Evolutionary conservation across 2,113 vertebrate species (phyloP), one percentile per base, ranked within the genome.

Genomic region (Pholis gunnellus): DNA sequence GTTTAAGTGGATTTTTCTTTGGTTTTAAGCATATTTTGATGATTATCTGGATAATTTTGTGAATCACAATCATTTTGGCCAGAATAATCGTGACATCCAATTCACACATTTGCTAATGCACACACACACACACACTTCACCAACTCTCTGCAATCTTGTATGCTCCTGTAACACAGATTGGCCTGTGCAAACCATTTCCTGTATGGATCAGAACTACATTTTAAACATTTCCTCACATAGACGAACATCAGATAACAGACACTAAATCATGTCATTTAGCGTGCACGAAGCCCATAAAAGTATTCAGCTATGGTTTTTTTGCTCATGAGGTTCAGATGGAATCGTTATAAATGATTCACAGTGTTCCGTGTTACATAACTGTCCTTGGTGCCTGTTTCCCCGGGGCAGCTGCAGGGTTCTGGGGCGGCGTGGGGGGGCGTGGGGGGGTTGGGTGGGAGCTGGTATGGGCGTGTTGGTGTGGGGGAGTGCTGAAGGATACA

Each of bases 301-400:
- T 48, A 6, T 31, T 50, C 5, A 17, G 29, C 18, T 31, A 10
- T 73, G 3, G 48, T 31, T 15, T 31, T 15, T 34, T 44, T 42
- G 59, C 22, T 57, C 25, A 42, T 68, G 6, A 40, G 36, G 40
- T 76, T 71, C 56, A 61, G 40, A 52, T 36, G 27, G 57, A 86
- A 70, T 48, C 63, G 74, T 69, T 70, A 69, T 54, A 56, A 83
- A 69, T n/a, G 61, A 75, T 85, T 81, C 71, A 75, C 60, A 2
- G 46, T 75, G 72, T 89, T 78, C 66, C 72, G 22, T 52, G 72
- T 95, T 94, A 91, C 91, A 89, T 93, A 94, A 94, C 82, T 91
- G 92, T 92, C 86, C 90, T 89, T 72, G 64, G 48, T 79, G 88
- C 72, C 72, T 56, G 73, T 74, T 85, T 75, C 78, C 34, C 7